Evolutionary conservation across 2,113 vertebrate genomes (phyloP), one percentile per base, ranked within the genome.

Genomic region (Neotoma lepida): DNA sequence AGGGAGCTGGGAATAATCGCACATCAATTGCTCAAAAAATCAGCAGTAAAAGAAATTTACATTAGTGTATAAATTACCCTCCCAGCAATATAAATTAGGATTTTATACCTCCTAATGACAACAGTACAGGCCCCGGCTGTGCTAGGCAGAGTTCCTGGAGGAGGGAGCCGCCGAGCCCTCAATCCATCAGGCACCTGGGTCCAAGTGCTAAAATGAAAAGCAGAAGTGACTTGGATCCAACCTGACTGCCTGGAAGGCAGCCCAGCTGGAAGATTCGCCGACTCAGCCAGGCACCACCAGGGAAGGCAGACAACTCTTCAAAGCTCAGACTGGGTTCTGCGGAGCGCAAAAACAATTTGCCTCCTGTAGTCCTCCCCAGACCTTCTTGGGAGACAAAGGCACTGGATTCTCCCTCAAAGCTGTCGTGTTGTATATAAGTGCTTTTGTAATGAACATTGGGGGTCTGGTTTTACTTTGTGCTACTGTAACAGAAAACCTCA

Each of bases 101-200:
- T 98, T 97, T 93, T 96, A 96, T 97, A 97, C 86, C 89, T 98
- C 89, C 82, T 97, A 95, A 97, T 96, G 97, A 88, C 94, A 97
- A 96, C 33, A 90, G 86, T 61, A 82, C 46, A 88, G 90, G 77
- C 77, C 66, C 97, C 97, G 77, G 70, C 92, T 97, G 96, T 78
- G 94, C 96, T 95, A 89, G 87, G 95, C 95, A 94, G 4, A 93
- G 7, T 96, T 98, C 88, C 74, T 80, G n/a, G 84, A 92, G 90
- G 82, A 91, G 66, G 44, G 22, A 80, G 64, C 0, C 1, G 58
- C 70, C 66, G 85, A 1, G 0, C 46, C 81, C 89, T 95, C 66
- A 68, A 90, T 90, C 89, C 94, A 73, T 86, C 94, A 91, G 95
- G 86, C 94, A 96, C 85, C 82, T 91, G 94, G 95, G 95, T 81